These are phyloP conservation scores for Tholera decimalis DNA, from an alignment of 2,888 invertebrate species.

Conservation along the genomic window DNA sequence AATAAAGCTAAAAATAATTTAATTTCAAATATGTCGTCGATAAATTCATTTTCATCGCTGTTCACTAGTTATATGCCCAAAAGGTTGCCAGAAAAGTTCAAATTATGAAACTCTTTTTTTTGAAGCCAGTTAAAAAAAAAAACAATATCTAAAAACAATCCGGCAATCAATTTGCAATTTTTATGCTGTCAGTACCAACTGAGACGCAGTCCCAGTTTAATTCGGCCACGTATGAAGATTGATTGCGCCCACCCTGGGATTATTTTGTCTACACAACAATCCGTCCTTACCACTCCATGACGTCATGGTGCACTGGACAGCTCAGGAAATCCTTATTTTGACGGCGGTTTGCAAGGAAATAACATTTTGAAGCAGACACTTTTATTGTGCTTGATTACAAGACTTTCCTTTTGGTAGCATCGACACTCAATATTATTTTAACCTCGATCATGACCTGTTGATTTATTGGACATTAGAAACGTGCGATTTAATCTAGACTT, in stretches of 20 bases:
- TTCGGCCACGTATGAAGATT: constrained; percentile 87
- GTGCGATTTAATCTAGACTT: constrained; percentile 9
- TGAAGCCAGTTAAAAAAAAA: too few species aligned
- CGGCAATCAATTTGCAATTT: constrained; percentile 31
- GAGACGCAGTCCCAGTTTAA: constrained; percentile 72
- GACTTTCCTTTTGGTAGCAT: constrained; percentile 51
- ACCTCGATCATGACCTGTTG: constrained; percentile 31
- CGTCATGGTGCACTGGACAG: constrained; percentile 67
- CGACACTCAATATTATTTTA: constrained; percentile 28
- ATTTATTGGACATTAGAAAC: constrained; percentile 37
- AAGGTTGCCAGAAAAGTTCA: too few species aligned
- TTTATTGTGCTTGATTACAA: constrained; percentile 62
- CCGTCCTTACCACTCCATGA: constrained; percentile 63
- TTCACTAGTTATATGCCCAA: too few species aligned
- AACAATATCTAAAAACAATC: constrained; percentile 19
- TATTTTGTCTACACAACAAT: constrained; percentile 83
- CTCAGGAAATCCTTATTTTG: constrained; percentile 82
- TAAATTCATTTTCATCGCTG: too few species aligned
- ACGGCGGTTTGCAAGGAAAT: constrained; percentile 67
- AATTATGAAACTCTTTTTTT: too few species aligned
- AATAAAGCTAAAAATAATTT: too few species aligned
- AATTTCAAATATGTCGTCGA: too few species aligned
- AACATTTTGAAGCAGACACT: constrained; percentile 61
- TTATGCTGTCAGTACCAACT: constrained; percentile 69
- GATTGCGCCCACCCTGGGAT: constrained; percentile 83